Evolutionary conservation across 2,113 vertebrate genomes (phyloP).

Genomic region (Chlamydotis undulata): DNA sequence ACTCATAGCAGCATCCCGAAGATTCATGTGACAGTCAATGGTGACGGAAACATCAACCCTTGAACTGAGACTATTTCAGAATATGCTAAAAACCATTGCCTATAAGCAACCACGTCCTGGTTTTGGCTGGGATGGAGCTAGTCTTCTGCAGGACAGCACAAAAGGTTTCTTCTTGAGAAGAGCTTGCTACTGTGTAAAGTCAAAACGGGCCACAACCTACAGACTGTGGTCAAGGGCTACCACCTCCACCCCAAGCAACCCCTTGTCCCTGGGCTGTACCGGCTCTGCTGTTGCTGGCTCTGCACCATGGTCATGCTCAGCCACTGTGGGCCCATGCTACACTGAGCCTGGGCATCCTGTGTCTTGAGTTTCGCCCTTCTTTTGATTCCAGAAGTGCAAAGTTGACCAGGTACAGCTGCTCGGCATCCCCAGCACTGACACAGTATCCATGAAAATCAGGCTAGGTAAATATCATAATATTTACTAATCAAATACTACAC

Average conservation of each 20-base stretch:
- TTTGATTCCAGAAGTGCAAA: rapidly evolving
- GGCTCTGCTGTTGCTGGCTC: not conserved
- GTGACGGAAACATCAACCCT: not conserved
- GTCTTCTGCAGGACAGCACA: too few relatives aligned
- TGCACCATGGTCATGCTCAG: not conserved
- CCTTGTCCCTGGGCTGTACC: not conserved
- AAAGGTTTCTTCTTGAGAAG: not conserved
- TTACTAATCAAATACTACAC: not conserved
- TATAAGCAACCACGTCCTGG: not conserved
- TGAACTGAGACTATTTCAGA: not conserved
- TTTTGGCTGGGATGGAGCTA: too few relatives aligned
- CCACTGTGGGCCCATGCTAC: rapidly evolving
- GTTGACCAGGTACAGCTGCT: rapidly evolving
- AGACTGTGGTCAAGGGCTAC: not conserved
- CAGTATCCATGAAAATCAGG: not conserved
- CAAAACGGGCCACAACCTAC: not conserved
- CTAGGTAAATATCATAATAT: not conserved
- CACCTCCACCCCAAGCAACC: not conserved
- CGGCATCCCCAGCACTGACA: not conserved
- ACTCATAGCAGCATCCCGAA: not conserved
- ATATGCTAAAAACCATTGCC: not conserved
- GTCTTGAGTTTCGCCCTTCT: rapidly evolving
- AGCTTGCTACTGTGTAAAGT: not conserved
- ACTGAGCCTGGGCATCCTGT: not conserved
- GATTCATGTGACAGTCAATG: rapidly evolving